phyloP scores from a whole-genome alignment of 64 coral and sea anemone genomes.

The Montipora sp. region DNA sequence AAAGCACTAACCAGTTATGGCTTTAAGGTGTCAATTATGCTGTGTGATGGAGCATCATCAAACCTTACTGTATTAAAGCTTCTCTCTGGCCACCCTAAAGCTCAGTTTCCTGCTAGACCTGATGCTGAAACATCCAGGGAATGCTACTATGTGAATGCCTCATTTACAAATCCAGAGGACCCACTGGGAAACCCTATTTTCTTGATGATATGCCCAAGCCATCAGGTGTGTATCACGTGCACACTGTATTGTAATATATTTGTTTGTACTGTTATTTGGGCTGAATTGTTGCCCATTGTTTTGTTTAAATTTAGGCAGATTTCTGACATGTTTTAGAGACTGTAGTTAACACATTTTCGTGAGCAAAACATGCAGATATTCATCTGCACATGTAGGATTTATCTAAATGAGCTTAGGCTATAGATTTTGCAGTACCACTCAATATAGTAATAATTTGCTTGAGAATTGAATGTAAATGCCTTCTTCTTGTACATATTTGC shows the following conservation, averaged over 20 bases:
- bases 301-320: too few relatives aligned
- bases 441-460: too few relatives aligned
- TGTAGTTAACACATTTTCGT: not conserved
- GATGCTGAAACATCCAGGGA: not conserved
- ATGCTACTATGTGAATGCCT: not conserved
- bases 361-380: not conserved
- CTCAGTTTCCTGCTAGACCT: not conserved
- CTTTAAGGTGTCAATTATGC: not conserved
- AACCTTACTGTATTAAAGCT: not conserved
- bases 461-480: too few relatives aligned
- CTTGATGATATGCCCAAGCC: constrained; percentile 46
- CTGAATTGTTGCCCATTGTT: too few relatives aligned
- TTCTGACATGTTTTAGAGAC: not conserved
- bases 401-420: not conserved
- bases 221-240: not conserved
- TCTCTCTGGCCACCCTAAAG: not conserved
- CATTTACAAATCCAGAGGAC: constrained; percentile 49
- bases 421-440: too few relatives aligned
- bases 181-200: not conserved
- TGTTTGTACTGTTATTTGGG: too few relatives aligned
- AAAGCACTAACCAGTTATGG: constrained; percentile 33
- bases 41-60: constrained; percentile 12
- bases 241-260: too few relatives aligned
- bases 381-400: not conserved
- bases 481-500: constrained; percentile 15